Evolutionary conservation across 2,797 vertebrate genomes (phyloP).

Genomic region (Peromyscus eremicus): DNA sequence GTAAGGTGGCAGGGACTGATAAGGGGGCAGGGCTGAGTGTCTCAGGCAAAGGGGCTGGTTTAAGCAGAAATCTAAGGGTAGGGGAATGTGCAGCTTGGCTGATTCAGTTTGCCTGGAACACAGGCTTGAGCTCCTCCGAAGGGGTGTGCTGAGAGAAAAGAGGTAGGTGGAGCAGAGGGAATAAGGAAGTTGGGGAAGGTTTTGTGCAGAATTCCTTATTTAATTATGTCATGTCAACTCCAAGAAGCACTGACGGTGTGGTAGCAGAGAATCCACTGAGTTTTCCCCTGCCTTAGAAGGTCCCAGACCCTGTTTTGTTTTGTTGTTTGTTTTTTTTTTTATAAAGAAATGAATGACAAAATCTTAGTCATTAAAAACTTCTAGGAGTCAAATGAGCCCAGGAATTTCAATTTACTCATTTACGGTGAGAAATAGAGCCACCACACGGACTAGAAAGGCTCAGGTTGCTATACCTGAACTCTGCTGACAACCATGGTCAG

Average conservation of each 20-base stretch:
- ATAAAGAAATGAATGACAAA: neutral
- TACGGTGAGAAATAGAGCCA: conserved; percentile 1
- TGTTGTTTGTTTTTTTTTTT: too few relatives aligned
- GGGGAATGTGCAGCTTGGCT: neutral
- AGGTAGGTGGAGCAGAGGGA: neutral
- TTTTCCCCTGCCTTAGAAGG: neutral
- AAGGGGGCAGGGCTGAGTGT: neutral
- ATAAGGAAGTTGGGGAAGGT: neutral
- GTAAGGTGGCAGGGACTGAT: neutral
- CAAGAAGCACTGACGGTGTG: neutral
- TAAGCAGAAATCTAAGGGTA: conserved; percentile 26
- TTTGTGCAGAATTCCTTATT: neutral
- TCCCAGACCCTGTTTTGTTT: neutral
- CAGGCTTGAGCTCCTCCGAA: neutral
- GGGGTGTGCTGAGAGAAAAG: neutral
- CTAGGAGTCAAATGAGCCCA: neutral
- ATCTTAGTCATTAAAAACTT: conserved; percentile 14
- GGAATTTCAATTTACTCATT: conserved; percentile 8
- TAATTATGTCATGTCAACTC: neutral
- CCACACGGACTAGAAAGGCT: neutral
- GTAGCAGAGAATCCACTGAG: neutral
- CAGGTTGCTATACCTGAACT: neutral
- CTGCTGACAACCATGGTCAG: neutral
- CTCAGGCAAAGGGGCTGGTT: neutral
- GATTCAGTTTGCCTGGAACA: neutral